Evolutionary conservation across 1,140 invertebrate species (phyloP), one percentile per base, ranked within the genome.

Genomic region (Leptopilina boulardi): DNA sequence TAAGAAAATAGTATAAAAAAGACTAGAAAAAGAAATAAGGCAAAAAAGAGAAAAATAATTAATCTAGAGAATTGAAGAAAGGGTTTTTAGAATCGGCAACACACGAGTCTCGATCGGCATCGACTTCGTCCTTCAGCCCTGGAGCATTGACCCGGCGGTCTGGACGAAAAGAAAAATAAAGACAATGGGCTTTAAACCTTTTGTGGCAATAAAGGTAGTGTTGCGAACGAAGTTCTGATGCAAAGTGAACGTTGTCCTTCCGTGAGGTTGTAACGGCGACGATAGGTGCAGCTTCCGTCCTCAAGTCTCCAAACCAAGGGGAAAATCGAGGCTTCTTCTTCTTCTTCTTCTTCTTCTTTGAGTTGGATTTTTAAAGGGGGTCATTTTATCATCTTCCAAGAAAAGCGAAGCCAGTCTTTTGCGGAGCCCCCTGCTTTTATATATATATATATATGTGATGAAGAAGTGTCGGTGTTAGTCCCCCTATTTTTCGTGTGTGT

Each of bases 301-400:
- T 77, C 75, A 66, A 38, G 34, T 38, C 34, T 38, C 3, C 2
- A 8, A 1, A 38, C 9, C 3, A 38, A 8, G 21, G 77, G 66
- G 74, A 74, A 78, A 23, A 38, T 38, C 34, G 34, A 38, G 34
- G 1, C 2, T 38, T 54, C 47, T 70, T 18, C 44, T 47, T 47
- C 11, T 3, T 15, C n/a, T n/a, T n/a, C n/a, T n/a, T n/a, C n/a
- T n/a, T n/a, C n/a, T n/a, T n/a, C n/a, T n/a, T n/a, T n/a, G n/a
- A n/a, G n/a, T 66, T 26, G 54, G 70, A 2, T 19, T 71, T 71
- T 71, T 80, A 73, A 72, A 70, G 73, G 76, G 77, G 80, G 76
- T 77, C 80, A 83, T 87, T 83, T 87, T 85, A 87, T 83, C 85
- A 79, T 77, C 84, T 87, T 87, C 83, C 59, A 56, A 86, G 82